phyloP scores from a whole-genome alignment of 2,113 vertebrate species.

The Bolborhynchus lineola region DNA sequence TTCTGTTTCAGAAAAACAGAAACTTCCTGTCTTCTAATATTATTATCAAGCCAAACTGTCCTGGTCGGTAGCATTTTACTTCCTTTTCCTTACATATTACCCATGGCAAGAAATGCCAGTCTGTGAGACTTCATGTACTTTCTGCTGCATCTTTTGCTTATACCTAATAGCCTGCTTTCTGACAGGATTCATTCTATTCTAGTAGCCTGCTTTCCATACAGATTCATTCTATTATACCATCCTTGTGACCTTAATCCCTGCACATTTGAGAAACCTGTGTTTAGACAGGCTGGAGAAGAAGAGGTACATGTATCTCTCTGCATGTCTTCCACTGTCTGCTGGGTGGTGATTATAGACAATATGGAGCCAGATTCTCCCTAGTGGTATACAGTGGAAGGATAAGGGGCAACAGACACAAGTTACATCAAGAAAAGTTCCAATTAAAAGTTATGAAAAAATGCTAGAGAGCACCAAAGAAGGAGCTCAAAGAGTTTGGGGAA shows the following conservation, averaged over 20 bases:
- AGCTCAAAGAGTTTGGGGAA: not conserved
- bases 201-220: not conserved
- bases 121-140: not conserved
- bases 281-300: not conserved
- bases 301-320: not conserved
- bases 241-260: not conserved
- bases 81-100: not conserved
- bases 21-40: not conserved
- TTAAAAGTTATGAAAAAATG: not conserved
- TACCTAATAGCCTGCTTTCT: not conserved
- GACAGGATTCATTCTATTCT: not conserved
- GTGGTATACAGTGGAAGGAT: not conserved
- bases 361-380: not conserved
- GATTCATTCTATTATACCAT: not conserved
- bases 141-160: not conserved
- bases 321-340: not conserved
- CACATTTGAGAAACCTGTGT: not conserved
- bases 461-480: not conserved
- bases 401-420: not conserved
- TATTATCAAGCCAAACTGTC: not conserved
- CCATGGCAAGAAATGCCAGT: not conserved
- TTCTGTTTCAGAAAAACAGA: not conserved
- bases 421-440: not conserved
- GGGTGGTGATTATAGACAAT: not conserved
- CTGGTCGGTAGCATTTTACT: not conserved